phyloP scores from a whole-genome alignment of 1,140 invertebrate genomes.

The Archegozetes longisetosus region DNA sequence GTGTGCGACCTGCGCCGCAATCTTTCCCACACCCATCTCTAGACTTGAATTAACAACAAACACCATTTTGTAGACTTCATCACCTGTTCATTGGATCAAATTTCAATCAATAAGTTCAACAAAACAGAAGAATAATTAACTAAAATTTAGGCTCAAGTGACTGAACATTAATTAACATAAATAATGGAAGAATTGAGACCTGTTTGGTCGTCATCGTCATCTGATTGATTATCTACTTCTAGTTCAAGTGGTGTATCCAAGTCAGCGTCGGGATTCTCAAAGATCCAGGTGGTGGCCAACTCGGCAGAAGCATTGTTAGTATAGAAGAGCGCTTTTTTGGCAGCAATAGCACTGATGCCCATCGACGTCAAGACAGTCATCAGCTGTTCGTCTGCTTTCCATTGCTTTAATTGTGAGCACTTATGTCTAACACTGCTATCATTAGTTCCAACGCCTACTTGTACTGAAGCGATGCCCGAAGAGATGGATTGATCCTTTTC shows the following conservation, averaged over 20 bases:
- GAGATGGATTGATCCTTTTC: too few species aligned
- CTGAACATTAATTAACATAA: neutral
- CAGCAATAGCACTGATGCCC: slow-evolving; percentile 28
- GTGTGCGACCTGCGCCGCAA: slow-evolving; percentile 45
- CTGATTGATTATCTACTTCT: neutral
- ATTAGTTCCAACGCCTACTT: too few species aligned
- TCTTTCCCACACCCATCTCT: slow-evolving; percentile 43
- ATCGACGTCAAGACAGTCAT: slow-evolving; percentile 26
- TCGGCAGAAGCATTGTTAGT: slow-evolving; percentile 39
- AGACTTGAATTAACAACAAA: slow-evolving; percentile 44
- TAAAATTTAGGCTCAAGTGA: neutral
- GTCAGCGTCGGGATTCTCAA: slow-evolving; percentile 35
- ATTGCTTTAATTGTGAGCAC: too few species aligned
- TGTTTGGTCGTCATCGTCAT: neutral
- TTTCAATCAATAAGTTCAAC: slow-evolving; percentile 15
- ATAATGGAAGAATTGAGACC: neutral
- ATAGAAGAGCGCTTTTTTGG: slow-evolving; percentile 36
- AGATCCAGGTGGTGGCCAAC: slow-evolving; percentile 37
- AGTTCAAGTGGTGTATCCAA: slow-evolving; percentile 25
- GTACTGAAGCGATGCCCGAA: too few species aligned
- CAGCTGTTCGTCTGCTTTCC: slow-evolving; percentile 28
- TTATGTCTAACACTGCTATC: too few species aligned
- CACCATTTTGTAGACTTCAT: slow-evolving; percentile 41
- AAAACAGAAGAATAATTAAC: slow-evolving; percentile 19
- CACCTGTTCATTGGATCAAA: slow-evolving; percentile 25